Conservation (phyloP, 2,113 vertebrate genomes). For the Lepus americanus region DNA sequence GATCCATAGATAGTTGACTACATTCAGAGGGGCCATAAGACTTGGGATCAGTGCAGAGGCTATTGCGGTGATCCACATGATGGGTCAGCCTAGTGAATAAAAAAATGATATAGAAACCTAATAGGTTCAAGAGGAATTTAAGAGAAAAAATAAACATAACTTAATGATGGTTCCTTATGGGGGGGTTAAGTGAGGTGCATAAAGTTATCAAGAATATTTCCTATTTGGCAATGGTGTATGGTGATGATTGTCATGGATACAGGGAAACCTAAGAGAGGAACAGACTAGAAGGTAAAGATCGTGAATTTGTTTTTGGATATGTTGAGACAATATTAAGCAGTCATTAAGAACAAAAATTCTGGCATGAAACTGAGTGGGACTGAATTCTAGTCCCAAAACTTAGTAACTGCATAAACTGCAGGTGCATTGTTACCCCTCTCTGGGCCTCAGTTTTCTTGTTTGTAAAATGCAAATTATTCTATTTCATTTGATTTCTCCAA, state of each 20-base stretch:
- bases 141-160: background rate
- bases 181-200: background rate
- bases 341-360: background rate
- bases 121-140: background rate
- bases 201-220: background rate
- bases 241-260: background rate
- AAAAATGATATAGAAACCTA: background rate
- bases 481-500: background rate
- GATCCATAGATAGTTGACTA: background rate
- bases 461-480: conserved; percentile 5
- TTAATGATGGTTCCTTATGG: background rate
- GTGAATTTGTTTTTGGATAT: background rate
- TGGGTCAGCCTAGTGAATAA: background rate
- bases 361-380: background rate
- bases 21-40: background rate
- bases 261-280: background rate
- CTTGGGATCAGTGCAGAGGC: background rate
- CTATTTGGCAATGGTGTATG: background rate
- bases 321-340: background rate
- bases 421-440: background rate
- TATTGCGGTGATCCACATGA: background rate
- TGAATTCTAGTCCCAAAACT: background rate
- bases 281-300: background rate
- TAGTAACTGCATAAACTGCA: background rate
- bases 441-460: background rate